phyloP scores from a whole-genome alignment of 2,888 invertebrate genomes.

The Sphaerophoria rueppellii region DNA sequence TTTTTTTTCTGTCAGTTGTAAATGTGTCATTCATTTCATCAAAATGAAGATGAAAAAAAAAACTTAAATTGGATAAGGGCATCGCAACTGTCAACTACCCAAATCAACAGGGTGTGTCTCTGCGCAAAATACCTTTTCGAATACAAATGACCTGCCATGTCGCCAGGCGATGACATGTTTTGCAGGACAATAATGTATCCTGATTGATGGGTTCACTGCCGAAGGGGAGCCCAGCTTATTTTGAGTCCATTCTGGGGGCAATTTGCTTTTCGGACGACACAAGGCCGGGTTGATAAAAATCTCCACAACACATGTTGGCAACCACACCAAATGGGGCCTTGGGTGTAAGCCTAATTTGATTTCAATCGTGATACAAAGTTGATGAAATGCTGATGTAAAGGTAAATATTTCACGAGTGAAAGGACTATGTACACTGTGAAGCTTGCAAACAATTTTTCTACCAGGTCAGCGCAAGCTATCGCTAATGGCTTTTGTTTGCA shows the following conservation, averaged over 20 bases:
- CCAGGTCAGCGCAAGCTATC: constrained; percentile 8
- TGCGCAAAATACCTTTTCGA: constrained; percentile 29
- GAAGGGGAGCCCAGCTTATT: not conserved
- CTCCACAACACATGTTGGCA: not conserved
- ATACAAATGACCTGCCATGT: constrained; percentile 61
- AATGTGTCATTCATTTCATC: constrained; percentile 23
- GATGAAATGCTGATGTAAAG: constrained; percentile 55
- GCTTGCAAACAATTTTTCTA: not conserved
- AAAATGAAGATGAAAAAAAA: not conserved
- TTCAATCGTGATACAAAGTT: constrained; percentile 62
- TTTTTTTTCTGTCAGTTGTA: not conserved
- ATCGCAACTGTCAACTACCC: constrained; percentile 1
- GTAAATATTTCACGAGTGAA: not conserved
- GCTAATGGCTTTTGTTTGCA: constrained; percentile 55
- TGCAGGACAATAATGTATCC: constrained; percentile 57
- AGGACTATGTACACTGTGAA: not conserved
- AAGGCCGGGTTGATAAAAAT: constrained; percentile 42
- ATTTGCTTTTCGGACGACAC: not conserved
- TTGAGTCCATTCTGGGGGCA: not conserved
- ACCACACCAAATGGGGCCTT: constrained; percentile 30
- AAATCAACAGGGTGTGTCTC: constrained; percentile 19
- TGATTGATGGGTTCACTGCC: constrained; percentile 61
- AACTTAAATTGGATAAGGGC: constrained; percentile 21
- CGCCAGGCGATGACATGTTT: constrained; percentile 62
- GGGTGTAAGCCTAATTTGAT: constrained; percentile 44